Percentiles rank a stretch among this genome's conserved stretches.
Evolutionary conservation across 2,797 vertebrate species (phyloP).

Genomic region (Mus minutoides): DNA sequence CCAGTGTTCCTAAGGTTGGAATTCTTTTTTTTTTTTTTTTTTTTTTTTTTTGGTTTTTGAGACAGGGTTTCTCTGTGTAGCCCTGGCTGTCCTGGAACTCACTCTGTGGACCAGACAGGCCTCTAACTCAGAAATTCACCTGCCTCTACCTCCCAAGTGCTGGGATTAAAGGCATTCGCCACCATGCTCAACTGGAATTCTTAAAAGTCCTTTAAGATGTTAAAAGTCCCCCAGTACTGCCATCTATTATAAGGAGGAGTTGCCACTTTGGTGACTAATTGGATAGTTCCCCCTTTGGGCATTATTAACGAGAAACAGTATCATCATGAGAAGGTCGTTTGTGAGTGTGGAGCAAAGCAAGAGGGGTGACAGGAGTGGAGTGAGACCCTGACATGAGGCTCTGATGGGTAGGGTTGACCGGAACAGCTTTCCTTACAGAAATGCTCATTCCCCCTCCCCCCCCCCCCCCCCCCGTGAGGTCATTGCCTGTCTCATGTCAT

Average conservation of each 20-base stretch:
- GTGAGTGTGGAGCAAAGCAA: background rate
- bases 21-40: background rate
- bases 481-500: background rate
- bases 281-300: background rate
- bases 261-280: background rate
- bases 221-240: background rate
- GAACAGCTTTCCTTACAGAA: background rate
- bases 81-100: too few species aligned
- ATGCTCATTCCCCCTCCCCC: background rate
- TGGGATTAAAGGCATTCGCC: too few species aligned
- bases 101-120: too few species aligned
- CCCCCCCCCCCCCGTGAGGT: background rate
- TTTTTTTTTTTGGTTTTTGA: too few species aligned
- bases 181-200: too few species aligned
- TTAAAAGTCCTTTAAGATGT: slow-evolving; percentile 22
- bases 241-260: slow-evolving; percentile 16
- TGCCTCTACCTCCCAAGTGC: too few species aligned
- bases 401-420: background rate
- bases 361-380: background rate
- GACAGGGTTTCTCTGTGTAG: too few species aligned
- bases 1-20: slow-evolving; percentile 20
- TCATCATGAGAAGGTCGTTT: background rate
- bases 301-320: background rate
- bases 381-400: background rate
- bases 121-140: too few species aligned